Evolutionary conservation across 2,888 invertebrate genomes (phyloP).

Genomic region (Tromatobia lineatoria): DNA sequence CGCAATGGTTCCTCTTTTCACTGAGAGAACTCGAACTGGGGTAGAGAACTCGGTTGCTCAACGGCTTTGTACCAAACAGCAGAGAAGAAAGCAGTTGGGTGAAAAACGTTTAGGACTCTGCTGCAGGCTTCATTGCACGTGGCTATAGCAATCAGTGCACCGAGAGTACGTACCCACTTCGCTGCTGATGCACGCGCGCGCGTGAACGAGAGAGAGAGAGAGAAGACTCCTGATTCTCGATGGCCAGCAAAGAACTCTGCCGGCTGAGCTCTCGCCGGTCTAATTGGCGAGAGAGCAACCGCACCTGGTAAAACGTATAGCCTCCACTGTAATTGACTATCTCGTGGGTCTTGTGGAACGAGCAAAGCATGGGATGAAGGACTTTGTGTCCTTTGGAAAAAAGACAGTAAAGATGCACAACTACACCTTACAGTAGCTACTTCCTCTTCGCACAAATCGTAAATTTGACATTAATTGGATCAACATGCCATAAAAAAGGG

Average conservation of each 20-base stretch:
- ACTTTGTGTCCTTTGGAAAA: conserved; percentile 40
- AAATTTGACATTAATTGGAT: conserved; percentile 16
- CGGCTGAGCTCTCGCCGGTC: conserved; percentile 58
- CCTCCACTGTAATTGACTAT: conserved; percentile 66
- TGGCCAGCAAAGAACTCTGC: conserved; percentile 51
- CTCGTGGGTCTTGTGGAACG: conserved; percentile 56
- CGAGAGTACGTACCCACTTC: conserved; percentile 41
- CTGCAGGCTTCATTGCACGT: conserved; percentile 29
- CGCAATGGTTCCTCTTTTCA: conserved; percentile 17
- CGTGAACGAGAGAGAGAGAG: conserved; percentile 46
- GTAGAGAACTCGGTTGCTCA: conserved; percentile 31
- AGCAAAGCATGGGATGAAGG: conserved; percentile 24
- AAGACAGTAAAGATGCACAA: conserved; percentile 7
- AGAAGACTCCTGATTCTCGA: conserved; percentile 58
- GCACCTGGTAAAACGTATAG: conserved; percentile 66
- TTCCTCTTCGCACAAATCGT: conserved; percentile 17
- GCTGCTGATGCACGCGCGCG: conserved; percentile 37
- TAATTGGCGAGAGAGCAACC: conserved; percentile 67
- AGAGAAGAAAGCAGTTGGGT: conserved; percentile 31
- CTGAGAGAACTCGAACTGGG: conserved; percentile 21
- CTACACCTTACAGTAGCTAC: conserved; percentile 32
- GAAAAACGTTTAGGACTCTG: conserved; percentile 61
- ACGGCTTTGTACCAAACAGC: conserved; percentile 5
- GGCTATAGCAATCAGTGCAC: conserved; percentile 61
- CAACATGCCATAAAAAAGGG: background rate